Evolutionary conservation across 2,888 invertebrate genomes (phyloP).

Genomic region (Acholoe squamosa): DNA sequence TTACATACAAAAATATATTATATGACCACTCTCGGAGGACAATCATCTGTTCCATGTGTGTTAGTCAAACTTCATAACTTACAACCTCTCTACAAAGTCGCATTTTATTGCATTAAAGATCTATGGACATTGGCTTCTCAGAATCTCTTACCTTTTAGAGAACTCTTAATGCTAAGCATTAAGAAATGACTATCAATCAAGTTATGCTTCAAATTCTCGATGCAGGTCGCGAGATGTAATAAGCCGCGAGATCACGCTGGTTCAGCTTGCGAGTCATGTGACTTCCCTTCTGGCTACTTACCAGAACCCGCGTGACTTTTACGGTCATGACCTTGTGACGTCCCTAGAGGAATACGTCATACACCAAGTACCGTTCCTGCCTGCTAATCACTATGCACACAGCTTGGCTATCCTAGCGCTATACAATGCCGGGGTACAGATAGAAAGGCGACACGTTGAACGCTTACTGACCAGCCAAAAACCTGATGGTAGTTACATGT

Average conservation of each 20-base stretch:
- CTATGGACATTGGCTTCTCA: no score
- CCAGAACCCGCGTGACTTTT: conserved; percentile 66
- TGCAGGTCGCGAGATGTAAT: background rate
- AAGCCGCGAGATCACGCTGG: conserved; percentile 50
- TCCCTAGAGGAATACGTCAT: conserved; percentile 54
- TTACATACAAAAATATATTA: no score
- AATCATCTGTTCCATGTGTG: no score
- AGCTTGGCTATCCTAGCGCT: conserved; percentile 60
- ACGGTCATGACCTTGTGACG: conserved; percentile 64
- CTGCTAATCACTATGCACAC: conserved; percentile 42
- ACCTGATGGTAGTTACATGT: conserved; percentile 47
- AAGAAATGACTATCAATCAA: no score
- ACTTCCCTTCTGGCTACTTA: conserved; percentile 57
- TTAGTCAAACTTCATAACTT: no score
- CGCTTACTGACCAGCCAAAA: conserved; percentile 45
- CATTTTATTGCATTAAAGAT: no score
- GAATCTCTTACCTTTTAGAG: no score
- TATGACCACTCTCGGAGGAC: no score
- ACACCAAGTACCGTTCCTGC: conserved; percentile 22
- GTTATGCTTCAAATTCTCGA: background rate
- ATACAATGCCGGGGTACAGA: conserved; percentile 57
- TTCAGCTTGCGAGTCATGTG: conserved; percentile 59
- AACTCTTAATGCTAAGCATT: no score
- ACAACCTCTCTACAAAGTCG: no score
- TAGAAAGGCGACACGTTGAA: conserved; percentile 6